Percentiles rank a stretch among this genome's conserved stretches.
These are phyloP conservation scores for Anser cygnoides DNA, from an alignment of 2,113 vertebrate species.

Conservation along the genomic window DNA sequence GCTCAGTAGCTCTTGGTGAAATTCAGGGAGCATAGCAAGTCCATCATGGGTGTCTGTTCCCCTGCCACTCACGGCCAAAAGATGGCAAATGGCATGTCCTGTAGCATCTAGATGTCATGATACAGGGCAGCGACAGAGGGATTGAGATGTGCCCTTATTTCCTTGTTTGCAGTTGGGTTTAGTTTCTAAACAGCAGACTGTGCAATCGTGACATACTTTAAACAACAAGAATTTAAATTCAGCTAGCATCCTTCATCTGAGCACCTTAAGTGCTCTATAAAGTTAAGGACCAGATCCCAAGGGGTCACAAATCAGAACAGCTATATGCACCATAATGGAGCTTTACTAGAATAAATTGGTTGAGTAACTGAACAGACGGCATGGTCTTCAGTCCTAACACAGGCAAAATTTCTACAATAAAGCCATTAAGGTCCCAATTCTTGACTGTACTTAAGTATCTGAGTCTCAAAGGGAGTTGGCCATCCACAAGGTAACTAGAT, in stretches of 20 bases:
- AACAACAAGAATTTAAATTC: not conserved
- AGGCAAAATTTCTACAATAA: not conserved
- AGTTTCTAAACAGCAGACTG: not conserved
- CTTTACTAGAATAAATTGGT: not conserved
- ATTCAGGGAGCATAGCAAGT: not conserved
- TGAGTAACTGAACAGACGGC: not conserved
- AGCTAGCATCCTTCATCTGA: not conserved
- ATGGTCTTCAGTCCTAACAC: not conserved
- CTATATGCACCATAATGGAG: not conserved
- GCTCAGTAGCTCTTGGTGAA: not conserved
- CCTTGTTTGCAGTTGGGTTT: not conserved
- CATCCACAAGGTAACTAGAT: not conserved
- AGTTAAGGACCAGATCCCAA: not conserved
- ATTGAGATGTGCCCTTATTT: not conserved
- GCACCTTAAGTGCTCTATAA: not conserved
- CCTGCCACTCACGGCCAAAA: not conserved
- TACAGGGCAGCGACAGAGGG: not conserved
- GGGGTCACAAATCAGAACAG: not conserved
- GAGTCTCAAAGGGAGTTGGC: not conserved
- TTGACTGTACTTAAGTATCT: not conserved
- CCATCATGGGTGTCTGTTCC: not conserved
- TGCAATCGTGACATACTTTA: not conserved
- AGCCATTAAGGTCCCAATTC: not conserved
- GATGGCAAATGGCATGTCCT: not conserved
- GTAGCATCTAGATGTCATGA: not conserved